These are phyloP conservation scores for Streblospio benedicti DNA, from an alignment of 1,140 invertebrate species.

Conservation along the genomic window DNA sequence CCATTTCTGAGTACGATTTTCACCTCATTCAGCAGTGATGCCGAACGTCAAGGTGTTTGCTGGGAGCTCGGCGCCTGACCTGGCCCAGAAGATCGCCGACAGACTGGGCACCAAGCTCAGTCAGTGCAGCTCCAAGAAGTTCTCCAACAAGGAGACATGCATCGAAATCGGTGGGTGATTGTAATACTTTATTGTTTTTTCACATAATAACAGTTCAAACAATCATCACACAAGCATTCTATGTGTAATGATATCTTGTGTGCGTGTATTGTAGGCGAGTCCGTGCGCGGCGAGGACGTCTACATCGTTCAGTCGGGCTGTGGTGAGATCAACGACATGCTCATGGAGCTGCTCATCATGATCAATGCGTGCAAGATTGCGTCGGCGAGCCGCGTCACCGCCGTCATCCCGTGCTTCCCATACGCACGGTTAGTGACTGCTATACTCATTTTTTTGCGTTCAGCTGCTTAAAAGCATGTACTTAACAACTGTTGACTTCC, in stretches of 20 bases:
- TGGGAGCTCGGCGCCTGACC: constrained; percentile 89
- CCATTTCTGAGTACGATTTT: too few relatives aligned
- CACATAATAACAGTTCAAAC: too few relatives aligned
- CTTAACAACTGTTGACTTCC: too few relatives aligned
- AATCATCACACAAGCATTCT: too few relatives aligned
- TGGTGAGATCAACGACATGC: constrained; percentile 95
- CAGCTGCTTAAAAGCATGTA: too few relatives aligned
- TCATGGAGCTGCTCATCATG: constrained; percentile 99
- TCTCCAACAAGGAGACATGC: constrained; percentile 98
- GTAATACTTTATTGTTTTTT: too few relatives aligned
- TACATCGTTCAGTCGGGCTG: constrained; percentile 97
- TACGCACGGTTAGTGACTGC: constrained; percentile 95
- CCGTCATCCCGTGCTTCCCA: constrained; percentile 96
- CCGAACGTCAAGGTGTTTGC: constrained; percentile 65
- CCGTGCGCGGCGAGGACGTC: constrained; percentile 96
- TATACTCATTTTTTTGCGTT: too few relatives aligned
- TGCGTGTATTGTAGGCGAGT: too few relatives aligned
- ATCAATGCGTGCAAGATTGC: constrained; percentile 99
- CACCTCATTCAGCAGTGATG: too few relatives aligned
- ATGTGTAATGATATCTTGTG: too few relatives aligned
- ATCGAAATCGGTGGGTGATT: constrained; percentile 49
- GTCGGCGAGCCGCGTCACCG: constrained; percentile 90
- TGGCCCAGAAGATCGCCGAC: constrained; percentile 87
- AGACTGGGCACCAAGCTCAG: constrained; percentile 89
- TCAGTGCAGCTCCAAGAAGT: constrained; percentile 95